Percentiles rank a stretch among this genome's conserved stretches.
phyloP scores from a whole-genome alignment of 2,113 vertebrate species.

The Todiramphus saurophagus region DNA sequence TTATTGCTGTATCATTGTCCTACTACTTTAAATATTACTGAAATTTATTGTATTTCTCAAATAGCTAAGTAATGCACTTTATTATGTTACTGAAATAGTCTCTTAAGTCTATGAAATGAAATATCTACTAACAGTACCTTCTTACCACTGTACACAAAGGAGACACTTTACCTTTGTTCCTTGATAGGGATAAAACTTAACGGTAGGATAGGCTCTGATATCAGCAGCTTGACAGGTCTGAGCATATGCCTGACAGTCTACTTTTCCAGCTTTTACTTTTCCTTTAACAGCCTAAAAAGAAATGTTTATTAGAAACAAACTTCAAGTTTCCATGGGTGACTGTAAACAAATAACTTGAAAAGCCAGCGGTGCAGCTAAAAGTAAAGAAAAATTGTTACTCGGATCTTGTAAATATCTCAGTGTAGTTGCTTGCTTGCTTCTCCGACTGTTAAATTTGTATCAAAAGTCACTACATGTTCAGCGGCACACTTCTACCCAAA shows the following conservation, averaged over 20 bases:
- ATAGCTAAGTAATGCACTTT: neutral
- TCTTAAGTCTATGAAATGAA: neutral
- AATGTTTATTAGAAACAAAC: neutral
- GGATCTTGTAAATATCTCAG: neutral
- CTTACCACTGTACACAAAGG: neutral
- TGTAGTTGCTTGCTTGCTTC: neutral
- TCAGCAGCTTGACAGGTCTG: slow-evolving; percentile 87
- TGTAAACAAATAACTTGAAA: neutral
- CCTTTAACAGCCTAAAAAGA: slow-evolving; percentile 86
- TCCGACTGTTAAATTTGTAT: neutral
- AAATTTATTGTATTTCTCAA: neutral
- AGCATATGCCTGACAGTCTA: slow-evolving; percentile 90
- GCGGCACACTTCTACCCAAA: neutral
- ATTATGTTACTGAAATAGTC: neutral
- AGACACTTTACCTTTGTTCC: slow-evolving; percentile 77
- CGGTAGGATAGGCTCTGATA: slow-evolving; percentile 89
- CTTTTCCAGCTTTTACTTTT: slow-evolving; percentile 88
- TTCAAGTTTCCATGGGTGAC: neutral
- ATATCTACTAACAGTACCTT: neutral
- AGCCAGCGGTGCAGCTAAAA: neutral
- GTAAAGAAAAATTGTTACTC: neutral
- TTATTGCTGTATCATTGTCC: neutral
- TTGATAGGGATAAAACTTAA: slow-evolving; percentile 85
- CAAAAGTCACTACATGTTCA: fast-evolving
- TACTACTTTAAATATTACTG: neutral